These are phyloP conservation scores for Sitodiplosis mosellana DNA, from an alignment of 1,140 invertebrate species.

Conservation along the genomic window DNA sequence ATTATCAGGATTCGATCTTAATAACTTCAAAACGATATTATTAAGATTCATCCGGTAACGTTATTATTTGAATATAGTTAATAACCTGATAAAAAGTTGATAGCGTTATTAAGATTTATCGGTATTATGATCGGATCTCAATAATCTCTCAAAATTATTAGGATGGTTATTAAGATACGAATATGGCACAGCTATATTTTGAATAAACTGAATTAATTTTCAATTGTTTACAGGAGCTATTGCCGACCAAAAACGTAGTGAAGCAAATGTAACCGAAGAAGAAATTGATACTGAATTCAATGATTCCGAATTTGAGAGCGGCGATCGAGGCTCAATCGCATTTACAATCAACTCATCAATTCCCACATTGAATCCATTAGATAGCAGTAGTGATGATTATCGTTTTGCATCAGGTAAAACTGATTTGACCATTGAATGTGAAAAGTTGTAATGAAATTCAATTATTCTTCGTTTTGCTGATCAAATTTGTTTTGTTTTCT, in stretches of 20 bases:
- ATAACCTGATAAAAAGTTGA: too few species aligned
- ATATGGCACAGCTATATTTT: too few species aligned
- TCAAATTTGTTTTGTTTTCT: background rate
- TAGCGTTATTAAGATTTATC: too few species aligned
- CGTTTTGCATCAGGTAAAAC: conserved; percentile 31
- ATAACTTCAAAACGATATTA: too few species aligned
- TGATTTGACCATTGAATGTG: background rate
- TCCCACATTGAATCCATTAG: conserved; percentile 38
- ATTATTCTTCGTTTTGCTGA: background rate
- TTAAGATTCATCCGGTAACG: too few species aligned
- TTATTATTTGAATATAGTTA: too few species aligned
- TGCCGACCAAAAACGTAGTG: conserved; percentile 27
- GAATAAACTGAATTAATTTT: too few species aligned
- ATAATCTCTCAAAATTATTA: too few species aligned
- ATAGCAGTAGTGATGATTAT: conserved; percentile 42
- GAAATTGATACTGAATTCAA: conserved; percentile 53
- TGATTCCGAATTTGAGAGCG: conserved; percentile 44
- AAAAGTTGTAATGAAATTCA: background rate
- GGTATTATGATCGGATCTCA: too few species aligned
- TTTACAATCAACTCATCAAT: conserved; percentile 27
- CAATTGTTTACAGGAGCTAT: too few species aligned
- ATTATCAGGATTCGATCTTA: too few species aligned
- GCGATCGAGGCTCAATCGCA: conserved; percentile 32
- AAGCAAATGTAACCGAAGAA: conserved; percentile 43
- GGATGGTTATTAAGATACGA: too few species aligned